Conservation (phyloP, 2,888 invertebrate species). For the Meghimatium bilineatum region DNA sequence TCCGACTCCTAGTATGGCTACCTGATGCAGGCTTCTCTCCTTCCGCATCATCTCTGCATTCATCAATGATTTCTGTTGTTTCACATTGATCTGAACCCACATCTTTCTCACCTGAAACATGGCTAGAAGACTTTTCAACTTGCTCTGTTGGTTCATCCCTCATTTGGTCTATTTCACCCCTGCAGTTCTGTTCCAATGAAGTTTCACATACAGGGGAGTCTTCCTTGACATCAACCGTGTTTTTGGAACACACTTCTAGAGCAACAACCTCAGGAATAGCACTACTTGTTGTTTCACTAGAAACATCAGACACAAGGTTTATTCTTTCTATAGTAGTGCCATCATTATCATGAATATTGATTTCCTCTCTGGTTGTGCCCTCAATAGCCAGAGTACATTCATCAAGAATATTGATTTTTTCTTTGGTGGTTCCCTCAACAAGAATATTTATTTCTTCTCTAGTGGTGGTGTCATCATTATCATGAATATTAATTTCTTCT, state of each 20-base stretch:
- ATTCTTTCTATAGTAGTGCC: no score
- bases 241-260: not conserved
- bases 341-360: not conserved
- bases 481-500: not conserved
- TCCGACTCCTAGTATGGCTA: not conserved
- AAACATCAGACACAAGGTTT: no score
- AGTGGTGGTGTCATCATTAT: no score
- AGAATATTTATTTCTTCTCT: no score
- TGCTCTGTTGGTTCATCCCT: not conserved
- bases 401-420: no score
- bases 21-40: not conserved
- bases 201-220: not conserved
- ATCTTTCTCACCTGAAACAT: not conserved
- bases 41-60: no score
- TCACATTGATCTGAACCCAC: not conserved
- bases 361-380: not conserved
- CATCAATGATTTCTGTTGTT: not conserved
- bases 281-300: not conserved
- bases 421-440: no score
- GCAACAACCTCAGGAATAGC: not conserved
- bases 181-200: not conserved
- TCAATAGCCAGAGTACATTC: no score
- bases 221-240: not conserved
- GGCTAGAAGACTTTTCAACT: not conserved
- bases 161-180: not conserved